Evolutionary conservation across 1,140 invertebrate species (phyloP).

Genomic region (Colletes latitarsis): DNA sequence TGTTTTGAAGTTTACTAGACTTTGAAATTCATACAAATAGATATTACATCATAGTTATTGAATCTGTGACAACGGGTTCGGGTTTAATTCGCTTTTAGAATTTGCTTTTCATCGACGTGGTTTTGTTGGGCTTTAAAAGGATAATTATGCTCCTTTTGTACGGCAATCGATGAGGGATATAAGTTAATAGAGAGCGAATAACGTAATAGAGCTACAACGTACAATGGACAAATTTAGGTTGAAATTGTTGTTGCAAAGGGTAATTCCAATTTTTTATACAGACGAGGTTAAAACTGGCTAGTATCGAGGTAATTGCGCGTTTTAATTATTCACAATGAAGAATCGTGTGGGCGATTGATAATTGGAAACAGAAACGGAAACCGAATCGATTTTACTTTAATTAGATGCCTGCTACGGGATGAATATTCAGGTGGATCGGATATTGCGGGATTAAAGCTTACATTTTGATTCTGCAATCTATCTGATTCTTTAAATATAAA

Average conservation of each 20-base stretch:
- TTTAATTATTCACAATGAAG: conserved; percentile 32
- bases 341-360: conserved; percentile 13
- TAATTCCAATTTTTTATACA: not conserved
- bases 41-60: too few species aligned
- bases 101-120: too few species aligned
- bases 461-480: not conserved
- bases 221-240: too few species aligned
- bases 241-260: not conserved
- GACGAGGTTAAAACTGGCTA: not conserved
- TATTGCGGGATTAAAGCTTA: not conserved
- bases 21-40: too few species aligned
- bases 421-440: not conserved
- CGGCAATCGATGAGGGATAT: too few species aligned
- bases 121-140: too few species aligned
- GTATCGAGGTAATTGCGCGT: not conserved
- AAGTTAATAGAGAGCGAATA: too few species aligned
- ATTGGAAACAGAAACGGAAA: conserved; percentile 14
- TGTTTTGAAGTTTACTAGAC: too few species aligned
- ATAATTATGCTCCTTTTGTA: too few species aligned
- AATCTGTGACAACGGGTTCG: too few species aligned
- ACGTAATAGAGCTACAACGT: too few species aligned
- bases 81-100: too few species aligned
- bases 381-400: conserved; percentile 22
- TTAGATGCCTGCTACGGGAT: not conserved
- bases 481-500: not conserved